Evolutionary conservation across 2,113 vertebrate genomes (phyloP), one percentile per base, ranked within the genome.

Genomic region (Python bivittatus): DNA sequence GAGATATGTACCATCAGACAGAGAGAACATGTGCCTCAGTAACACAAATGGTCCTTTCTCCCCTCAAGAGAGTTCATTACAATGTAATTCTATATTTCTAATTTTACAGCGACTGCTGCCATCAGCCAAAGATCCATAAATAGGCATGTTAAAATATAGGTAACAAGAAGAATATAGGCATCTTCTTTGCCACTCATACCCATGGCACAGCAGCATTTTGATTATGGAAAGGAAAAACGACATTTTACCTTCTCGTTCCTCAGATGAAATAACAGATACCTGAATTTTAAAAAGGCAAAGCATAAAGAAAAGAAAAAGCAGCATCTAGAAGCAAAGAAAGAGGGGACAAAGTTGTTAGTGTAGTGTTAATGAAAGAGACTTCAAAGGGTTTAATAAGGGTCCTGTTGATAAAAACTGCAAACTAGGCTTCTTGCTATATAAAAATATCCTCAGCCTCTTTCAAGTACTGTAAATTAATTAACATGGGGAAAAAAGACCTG

Each of bases 321-420:
- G 93, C 95, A 95, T 97, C 98, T 98, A 98, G 97, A 98, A 96
- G 94, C 88, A 97, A 97, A 97, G 95, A 96, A 95, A 96, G 92
- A 96, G 42, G 84, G 91, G 88, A 96, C 84, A 97, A 95, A 93
- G 95, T 93, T 94, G 93, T 98, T 97, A 97, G 95, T 92, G 33
- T 58, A 83, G 57, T 58, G 68, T 48, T 94, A 88, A 56, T 42
- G 84, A 94, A 92, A 85, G 6, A 84, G 72, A 84, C 38, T 20
- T 38, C 88, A 93, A 86, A 95, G 33, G 84, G 60, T 88, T 64
- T 91, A 84, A 86, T 23, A 42, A 89, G 33, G 86, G 29, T 93
- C 91, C 87, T 93, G 92, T 94, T 91, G 38, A 38, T 89, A 92
- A 92, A 22, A 42, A 61, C n/a, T 93, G 93, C 86, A 90, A 94